A percentile compares a stretch with the other conserved stretches of the same genome.
phyloP scores from a whole-genome alignment of 2,797 vertebrate genomes.

The Mormyrus hasselquistii region DNA sequence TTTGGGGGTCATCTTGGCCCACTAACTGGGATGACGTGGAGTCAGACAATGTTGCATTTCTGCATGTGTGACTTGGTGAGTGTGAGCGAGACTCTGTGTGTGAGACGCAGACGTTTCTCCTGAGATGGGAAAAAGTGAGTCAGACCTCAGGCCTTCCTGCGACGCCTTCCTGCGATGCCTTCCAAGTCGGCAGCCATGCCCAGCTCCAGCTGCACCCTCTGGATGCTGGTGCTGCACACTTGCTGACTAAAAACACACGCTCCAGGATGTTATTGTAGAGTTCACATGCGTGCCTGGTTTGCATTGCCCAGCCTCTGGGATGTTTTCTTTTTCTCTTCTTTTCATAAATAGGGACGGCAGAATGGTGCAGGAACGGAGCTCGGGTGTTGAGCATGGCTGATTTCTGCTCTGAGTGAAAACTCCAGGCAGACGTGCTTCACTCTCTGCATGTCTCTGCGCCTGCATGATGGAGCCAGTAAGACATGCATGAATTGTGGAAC shows the following conservation, averaged over 20 bases:
- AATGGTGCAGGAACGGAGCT: constrained; percentile 47
- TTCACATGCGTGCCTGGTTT: constrained; percentile 46
- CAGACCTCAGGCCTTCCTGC: not conserved
- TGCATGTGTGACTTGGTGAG: not conserved
- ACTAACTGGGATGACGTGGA: not conserved
- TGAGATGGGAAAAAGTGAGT: constrained; percentile 35
- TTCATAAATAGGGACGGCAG: constrained; percentile 49
- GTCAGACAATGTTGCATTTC: not conserved
- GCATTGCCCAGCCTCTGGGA: constrained; percentile 39
- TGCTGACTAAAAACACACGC: constrained; percentile 48
- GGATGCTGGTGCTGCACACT: constrained; percentile 42
- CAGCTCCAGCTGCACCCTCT: not conserved
- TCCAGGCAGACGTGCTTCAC: constrained; percentile 23
- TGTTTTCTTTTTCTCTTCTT: constrained; percentile 41
- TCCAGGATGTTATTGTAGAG: constrained; percentile 57
- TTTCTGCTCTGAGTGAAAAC: constrained; percentile 38
- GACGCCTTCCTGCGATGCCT: too few species aligned
- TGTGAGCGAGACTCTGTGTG: not conserved
- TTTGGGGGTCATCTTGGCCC: not conserved
- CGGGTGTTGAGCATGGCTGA: constrained; percentile 38
- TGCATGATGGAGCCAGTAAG: not conserved
- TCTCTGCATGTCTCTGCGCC: constrained; percentile 24
- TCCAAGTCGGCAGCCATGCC: not conserved
- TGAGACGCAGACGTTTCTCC: constrained; percentile 31
- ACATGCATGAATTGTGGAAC: not conserved